phyloP scores from a whole-genome alignment of 2,113 vertebrate genomes.

The Pangasianodon gigas region DNA sequence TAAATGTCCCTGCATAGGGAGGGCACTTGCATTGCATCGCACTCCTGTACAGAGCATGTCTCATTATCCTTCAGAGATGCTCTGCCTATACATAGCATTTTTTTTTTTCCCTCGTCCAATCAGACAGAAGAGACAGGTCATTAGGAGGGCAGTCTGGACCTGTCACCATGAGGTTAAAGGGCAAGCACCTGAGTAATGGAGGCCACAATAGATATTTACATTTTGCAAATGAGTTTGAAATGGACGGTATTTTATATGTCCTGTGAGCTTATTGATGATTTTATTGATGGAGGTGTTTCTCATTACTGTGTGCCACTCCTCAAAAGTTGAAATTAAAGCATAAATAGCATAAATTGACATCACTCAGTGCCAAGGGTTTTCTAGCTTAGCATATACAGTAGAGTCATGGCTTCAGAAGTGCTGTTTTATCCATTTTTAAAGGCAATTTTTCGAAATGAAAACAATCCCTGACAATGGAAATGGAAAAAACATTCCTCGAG shows the following conservation, averaged over 20 bases:
- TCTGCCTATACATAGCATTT: slow-evolving; percentile 51
- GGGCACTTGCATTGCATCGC: neutral
- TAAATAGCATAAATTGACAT: neutral
- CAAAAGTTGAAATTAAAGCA: neutral
- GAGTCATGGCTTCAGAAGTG: neutral
- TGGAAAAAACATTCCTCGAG: neutral
- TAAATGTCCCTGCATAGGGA: neutral
- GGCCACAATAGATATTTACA: slow-evolving; percentile 20
- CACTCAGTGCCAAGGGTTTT: neutral
- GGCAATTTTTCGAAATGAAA: neutral
- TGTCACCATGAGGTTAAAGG: slow-evolving; percentile 34
- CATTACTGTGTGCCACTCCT: neutral
- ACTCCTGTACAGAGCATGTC: slow-evolving; percentile 42
- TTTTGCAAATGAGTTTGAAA: neutral
- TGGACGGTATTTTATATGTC: neutral
- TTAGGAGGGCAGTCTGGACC: slow-evolving; percentile 51
- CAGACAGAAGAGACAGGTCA: slow-evolving; percentile 45
- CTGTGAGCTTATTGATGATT: neutral
- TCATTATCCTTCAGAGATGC: slow-evolving; percentile 49
- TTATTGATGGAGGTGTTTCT: neutral
- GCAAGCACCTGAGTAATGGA: slow-evolving; percentile 31
- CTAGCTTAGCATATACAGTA: neutral
- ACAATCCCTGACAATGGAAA: neutral
- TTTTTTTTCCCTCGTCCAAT: slow-evolving; percentile 40
- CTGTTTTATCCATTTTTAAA: neutral